Base-by-base conservation (phyloP, 2,888 invertebrate species). In the Sarcophaga variegata region DNA sequence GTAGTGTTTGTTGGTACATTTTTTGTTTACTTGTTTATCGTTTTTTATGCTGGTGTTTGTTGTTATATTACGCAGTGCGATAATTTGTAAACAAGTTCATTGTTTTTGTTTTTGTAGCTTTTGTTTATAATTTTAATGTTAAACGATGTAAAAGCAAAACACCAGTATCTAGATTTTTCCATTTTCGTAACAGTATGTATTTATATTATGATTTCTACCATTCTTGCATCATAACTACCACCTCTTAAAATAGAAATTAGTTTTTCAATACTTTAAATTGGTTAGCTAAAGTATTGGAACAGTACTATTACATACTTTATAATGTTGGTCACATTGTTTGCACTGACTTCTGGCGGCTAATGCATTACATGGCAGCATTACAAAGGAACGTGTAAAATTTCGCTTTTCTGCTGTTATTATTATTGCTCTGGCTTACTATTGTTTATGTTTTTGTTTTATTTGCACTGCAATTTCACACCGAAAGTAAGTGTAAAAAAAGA, bases 201-300 rank as follows among this genome's bases (percentile, higher is more conserved):
- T 22, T 22, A 20, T 20, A 1, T 20, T 20, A 20, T 20, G 20
- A 20, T 20, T 20, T 20, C 20, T 20, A 20, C 20, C 20, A 20
- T 20, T 20, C 20, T 20, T 20, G 20, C 20, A 20, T 1, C 20
- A 20, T 20, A 20, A 1, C 22, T 1, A 22, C 22, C 22, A 22
- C 0, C 22, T 0, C 1, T 22, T 10, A 37, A 37, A 37, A 8
- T 37, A 2, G 10, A 37, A 49, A 64, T 17, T 49, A 37, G 1
- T 47, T n/a, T 69, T 69, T 78, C 67, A 69, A 62, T 69, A 47
- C 62, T 62, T 67, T 67, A 45, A 59, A 37, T 37, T 22, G 67
- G 49, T 62, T 78, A 4, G 25, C 69, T 69, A 62, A 27, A 69
- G 22, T 62, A n/a, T 25, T 78, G 60, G 47, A 14, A 20, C n/a